These are phyloP conservation scores for Lampris incognitus DNA, from an alignment of 2,113 vertebrate species.

Conservation along the genomic window DNA sequence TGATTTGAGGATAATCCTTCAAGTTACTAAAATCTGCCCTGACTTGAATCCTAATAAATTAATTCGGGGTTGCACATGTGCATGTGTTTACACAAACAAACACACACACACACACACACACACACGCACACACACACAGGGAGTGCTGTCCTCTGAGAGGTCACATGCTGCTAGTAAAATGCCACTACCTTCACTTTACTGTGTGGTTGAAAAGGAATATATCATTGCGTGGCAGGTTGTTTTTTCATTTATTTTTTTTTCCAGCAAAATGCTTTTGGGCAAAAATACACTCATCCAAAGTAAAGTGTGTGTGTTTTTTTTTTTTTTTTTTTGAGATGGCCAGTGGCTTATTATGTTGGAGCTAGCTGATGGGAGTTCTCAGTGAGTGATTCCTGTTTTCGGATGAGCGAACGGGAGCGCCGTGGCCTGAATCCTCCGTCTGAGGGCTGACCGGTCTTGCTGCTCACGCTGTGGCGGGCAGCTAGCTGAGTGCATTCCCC, in stretches of 20 bases:
- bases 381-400: constrained; percentile 15
- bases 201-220: constrained; percentile 5
- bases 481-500: not conserved
- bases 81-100: not conserved
- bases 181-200: constrained; percentile 14
- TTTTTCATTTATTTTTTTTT: not conserved
- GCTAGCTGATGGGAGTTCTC: constrained; percentile 5
- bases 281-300: constrained; percentile 24
- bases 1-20: constrained; percentile 43
- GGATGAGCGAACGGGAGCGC: constrained; percentile 20
- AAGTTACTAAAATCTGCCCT: constrained; percentile 35
- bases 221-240: not conserved
- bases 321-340: constrained; percentile 3
- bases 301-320: not conserved
- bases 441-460: constrained; percentile 1
- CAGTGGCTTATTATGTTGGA: constrained; percentile 37
- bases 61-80: not conserved
- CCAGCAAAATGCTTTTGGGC: constrained; percentile 23
- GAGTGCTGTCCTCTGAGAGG: constrained; percentile 28
- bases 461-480: not conserved
- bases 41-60: constrained; percentile 46
- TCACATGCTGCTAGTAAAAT: constrained; percentile 24
- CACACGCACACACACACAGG: not conserved
- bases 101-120: constrained; percentile 10
- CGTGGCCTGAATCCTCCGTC: constrained; percentile 18